Percentiles rank a stretch among this genome's conserved stretches.
phyloP scores from a whole-genome alignment of 2,797 vertebrate genomes.

The Myotis findleyi region DNA sequence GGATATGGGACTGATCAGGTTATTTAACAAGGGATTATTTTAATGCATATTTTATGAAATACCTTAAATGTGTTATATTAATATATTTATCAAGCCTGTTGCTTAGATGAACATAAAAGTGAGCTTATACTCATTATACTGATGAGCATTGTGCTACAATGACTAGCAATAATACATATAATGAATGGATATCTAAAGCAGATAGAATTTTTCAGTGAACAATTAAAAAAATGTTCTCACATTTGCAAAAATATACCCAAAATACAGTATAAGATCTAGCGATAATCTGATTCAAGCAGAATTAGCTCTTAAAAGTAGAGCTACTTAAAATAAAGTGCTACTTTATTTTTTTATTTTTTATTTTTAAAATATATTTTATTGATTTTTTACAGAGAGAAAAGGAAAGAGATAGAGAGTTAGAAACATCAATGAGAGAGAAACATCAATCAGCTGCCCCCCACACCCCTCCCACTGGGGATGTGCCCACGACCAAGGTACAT shows the following conservation, averaged over 20 bases:
- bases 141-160: neutral
- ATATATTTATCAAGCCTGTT: neutral
- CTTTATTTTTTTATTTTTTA: neutral
- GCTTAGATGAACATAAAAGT: neutral
- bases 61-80: neutral
- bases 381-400: no score
- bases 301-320: conserved; percentile 2
- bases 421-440: no score
- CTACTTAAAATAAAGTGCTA: neutral
- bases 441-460: no score
- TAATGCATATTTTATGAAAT: neutral
- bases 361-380: no score
- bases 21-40: neutral
- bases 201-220: conserved; percentile 35
- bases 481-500: no score
- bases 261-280: neutral
- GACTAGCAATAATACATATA: neutral
- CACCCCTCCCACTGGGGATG: no score
- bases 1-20: neutral
- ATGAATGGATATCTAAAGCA: neutral
- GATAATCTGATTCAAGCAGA: neutral
- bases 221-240: neutral
- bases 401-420: no score
- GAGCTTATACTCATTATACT: neutral
- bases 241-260: neutral